phyloP scores from a whole-genome alignment of 2,888 invertebrate genomes.

The Chrysomela aeneicollis region DNA sequence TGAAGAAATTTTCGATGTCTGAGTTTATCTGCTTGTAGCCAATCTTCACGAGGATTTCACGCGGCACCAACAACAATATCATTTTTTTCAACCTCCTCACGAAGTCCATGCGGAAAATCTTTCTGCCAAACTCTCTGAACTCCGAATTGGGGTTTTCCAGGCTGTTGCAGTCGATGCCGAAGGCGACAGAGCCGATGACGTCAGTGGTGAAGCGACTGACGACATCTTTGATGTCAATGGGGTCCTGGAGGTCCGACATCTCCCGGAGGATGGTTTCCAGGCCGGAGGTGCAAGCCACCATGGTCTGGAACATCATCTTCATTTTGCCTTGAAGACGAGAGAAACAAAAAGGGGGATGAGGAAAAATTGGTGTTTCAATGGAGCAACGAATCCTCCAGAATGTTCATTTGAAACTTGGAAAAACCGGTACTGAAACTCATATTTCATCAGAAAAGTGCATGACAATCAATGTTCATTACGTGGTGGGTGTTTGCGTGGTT shows the following conservation, averaged over 20 bases:
- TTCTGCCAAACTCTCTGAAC: constrained; percentile 54
- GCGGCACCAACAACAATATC: constrained; percentile 35
- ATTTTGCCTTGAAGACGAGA: constrained; percentile 61
- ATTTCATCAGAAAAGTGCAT: too few relatives aligned
- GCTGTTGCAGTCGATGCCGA: constrained; percentile 67
- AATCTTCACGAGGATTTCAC: constrained; percentile 35
- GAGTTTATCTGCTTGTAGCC: constrained; percentile 41
- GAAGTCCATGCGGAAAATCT: constrained; percentile 37
- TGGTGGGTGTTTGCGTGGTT: too few relatives aligned
- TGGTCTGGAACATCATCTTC: constrained; percentile 69
- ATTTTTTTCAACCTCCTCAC: constrained; percentile 23
- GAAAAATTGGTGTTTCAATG: too few relatives aligned
- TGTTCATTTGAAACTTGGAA: too few relatives aligned
- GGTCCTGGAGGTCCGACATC: constrained; percentile 51
- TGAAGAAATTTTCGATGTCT: constrained; percentile 59
- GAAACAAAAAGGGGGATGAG: too few relatives aligned
- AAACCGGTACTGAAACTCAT: too few relatives aligned
- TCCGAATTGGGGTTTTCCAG: constrained; percentile 63
- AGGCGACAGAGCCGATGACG: constrained; percentile 67
- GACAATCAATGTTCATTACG: too few relatives aligned
- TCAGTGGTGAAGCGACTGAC: constrained; percentile 68
- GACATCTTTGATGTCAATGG: constrained; percentile 59
- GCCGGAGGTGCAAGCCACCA: constrained; percentile 65
- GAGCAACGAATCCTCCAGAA: constrained; percentile 8
- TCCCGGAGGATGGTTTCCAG: constrained; percentile 62